Conservation (phyloP, 2,113 vertebrate species). For the Atractosteus spatula region DNA sequence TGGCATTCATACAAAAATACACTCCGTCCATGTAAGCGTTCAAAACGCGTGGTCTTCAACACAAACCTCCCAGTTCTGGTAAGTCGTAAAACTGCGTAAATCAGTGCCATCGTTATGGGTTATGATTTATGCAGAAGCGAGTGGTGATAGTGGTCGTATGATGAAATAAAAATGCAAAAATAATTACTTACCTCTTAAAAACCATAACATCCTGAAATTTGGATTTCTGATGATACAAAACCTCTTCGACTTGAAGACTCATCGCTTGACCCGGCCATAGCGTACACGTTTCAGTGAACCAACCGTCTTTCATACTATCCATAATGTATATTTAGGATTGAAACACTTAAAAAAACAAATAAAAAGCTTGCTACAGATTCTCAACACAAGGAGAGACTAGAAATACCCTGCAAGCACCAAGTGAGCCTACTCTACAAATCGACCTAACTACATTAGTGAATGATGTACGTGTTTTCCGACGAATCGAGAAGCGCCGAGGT, state of each 20-base stretch:
- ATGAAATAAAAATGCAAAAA: too few species aligned
- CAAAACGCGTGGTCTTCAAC: too few species aligned
- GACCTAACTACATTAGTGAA: slow-evolving; percentile 10
- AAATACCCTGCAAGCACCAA: neutral
- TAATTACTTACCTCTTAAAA: slow-evolving; percentile 78
- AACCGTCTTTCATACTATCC: slow-evolving; percentile 81
- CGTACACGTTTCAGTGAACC: slow-evolving; percentile 88
- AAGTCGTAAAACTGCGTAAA: too few species aligned
- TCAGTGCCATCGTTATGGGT: too few species aligned
- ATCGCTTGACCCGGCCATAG: slow-evolving; percentile 91
- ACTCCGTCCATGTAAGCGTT: too few species aligned
- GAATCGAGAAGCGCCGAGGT: neutral
- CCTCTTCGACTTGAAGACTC: slow-evolving; percentile 86
- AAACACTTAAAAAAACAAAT: neutral
- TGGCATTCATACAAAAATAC: too few species aligned
- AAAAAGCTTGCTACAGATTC: slow-evolving; percentile 1
- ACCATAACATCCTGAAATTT: slow-evolving; percentile 90
- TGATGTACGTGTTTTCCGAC: neutral
- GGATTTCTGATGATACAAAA: slow-evolving; percentile 83
- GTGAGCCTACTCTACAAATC: slow-evolving; percentile 27
- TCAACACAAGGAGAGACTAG: neutral
- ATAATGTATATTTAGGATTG: slow-evolving; percentile 33
- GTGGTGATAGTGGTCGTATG: too few species aligned
- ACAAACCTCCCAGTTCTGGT: too few species aligned
- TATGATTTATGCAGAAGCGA: too few species aligned